These are phyloP conservation scores for Ectemnius lituratus DNA, from an alignment of 2,888 invertebrate species.

Conservation along the genomic window DNA sequence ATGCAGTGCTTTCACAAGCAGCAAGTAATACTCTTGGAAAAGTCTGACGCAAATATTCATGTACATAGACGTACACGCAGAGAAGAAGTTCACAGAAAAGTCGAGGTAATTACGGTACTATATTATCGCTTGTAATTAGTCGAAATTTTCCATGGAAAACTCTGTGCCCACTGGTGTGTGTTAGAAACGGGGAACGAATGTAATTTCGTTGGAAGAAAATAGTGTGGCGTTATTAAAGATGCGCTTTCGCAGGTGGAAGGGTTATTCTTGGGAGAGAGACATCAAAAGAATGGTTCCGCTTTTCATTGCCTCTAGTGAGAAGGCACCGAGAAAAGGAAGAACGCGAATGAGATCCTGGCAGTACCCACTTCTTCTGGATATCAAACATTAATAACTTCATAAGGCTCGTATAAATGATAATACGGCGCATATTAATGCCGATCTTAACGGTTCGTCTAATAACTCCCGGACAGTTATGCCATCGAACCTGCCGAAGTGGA, in stretches of 20 bases:
- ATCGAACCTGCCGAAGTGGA: background rate
- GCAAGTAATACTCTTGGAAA: too few species aligned
- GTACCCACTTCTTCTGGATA: background rate
- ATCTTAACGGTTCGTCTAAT: constrained; percentile 4
- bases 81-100: too few species aligned
- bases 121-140: constrained; percentile 42
- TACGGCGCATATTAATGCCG: background rate
- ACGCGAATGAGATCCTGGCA: background rate
- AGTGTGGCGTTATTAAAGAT: constrained; percentile 30
- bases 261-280: constrained; percentile 32
- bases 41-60: too few species aligned
- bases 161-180: constrained; percentile 62
- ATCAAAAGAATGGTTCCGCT: background rate
- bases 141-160: constrained; percentile 39
- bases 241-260: constrained; percentile 23
- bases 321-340: background rate
- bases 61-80: too few species aligned
- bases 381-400: constrained; percentile 3
- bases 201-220: constrained; percentile 52
- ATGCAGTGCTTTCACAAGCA: too few species aligned
- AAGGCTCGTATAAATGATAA: constrained; percentile 3
- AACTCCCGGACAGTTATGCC: background rate
- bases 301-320: background rate
- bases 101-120: too few species aligned
- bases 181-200: constrained; percentile 66